Base-by-base conservation (phyloP, 2,113 vertebrate species). In the Mugil cephalus region DNA sequence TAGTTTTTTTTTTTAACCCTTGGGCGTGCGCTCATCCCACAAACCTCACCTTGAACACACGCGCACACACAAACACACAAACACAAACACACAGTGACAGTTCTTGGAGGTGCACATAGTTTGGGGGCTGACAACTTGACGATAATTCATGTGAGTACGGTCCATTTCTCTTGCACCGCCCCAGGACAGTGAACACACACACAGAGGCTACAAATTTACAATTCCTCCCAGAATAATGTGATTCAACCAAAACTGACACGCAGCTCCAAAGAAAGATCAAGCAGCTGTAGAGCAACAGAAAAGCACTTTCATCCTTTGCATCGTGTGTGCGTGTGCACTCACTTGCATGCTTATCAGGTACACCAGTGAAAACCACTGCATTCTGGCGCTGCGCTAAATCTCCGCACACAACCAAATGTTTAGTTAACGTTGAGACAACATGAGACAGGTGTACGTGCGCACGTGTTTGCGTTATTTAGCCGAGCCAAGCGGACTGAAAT, bases 201-300 rank as follows among this genome's bases (percentile, higher is more conserved):
- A 69, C 48, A 47, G 15, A 4, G 14, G 24, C 53, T 48, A 47
- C 34, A n/a, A 46, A 60, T 38, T 59, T 34, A 40, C 60, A 19
- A 13, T 19, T 46, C 54, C 55, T 65, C 48, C 59, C 4, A 39
- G 53, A 77, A 38, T 77, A 24, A 70, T 63, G 9, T 43, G 67
- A 84, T 70, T 79, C 58, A 55, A 84, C 21, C 48, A 39, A 74
- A 79, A 34, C 15, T 48, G 74, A 67, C 67, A 64, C 13, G 43
- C 8, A 0, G 15, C 38, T 46, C 30, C 12, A 9, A 45, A 60
- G 53, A 45, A 50, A 56, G 19, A 64, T 51, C 15, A 38, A 69
- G 34, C 39, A 51, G 50, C 55, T 56, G 15, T 0, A 51, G 46
- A 54, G n/a, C n/a, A 67, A 51, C 12, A 34, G 21, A 63, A n/a